phyloP scores from a whole-genome alignment of 2,797 vertebrate genomes.

The Dryobates pubescens region DNA sequence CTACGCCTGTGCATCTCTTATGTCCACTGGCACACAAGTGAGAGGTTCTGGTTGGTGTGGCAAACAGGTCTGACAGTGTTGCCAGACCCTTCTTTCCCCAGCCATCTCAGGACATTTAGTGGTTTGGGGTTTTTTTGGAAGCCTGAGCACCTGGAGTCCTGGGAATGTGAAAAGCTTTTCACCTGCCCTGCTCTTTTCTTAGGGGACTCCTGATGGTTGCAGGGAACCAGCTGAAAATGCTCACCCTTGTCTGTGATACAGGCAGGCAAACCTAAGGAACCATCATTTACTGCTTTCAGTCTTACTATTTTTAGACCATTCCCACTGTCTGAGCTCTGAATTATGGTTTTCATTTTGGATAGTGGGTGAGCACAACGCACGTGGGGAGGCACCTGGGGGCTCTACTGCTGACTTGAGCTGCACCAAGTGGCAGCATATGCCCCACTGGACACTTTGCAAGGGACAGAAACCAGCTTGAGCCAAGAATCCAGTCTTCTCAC shows the following conservation, averaged over 20 bases:
- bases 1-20: neutral
- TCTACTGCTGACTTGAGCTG: neutral
- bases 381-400: neutral
- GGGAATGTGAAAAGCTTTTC: neutral
- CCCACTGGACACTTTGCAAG: neutral
- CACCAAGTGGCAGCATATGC: neutral
- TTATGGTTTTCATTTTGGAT: neutral
- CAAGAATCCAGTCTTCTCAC: neutral
- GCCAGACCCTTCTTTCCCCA: neutral
- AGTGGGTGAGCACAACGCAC: fast-evolving
- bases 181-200: neutral
- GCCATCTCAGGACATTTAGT: neutral
- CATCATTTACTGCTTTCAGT: neutral
- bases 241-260: fast-evolving
- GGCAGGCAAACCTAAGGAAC: neutral
- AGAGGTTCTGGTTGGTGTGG: neutral
- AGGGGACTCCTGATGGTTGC: neutral
- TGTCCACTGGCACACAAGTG: neutral
- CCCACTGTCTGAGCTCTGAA: neutral
- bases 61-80: neutral
- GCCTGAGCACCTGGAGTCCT: neutral
- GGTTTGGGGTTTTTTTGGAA: neutral
- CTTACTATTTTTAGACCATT: slow-evolving; percentile 14
- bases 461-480: neutral
- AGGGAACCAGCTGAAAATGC: neutral